These are phyloP conservation scores for Sceliomorpha sp. DNA, from an alignment of 2,888 invertebrate genomes.

Conservation along the genomic window DNA sequence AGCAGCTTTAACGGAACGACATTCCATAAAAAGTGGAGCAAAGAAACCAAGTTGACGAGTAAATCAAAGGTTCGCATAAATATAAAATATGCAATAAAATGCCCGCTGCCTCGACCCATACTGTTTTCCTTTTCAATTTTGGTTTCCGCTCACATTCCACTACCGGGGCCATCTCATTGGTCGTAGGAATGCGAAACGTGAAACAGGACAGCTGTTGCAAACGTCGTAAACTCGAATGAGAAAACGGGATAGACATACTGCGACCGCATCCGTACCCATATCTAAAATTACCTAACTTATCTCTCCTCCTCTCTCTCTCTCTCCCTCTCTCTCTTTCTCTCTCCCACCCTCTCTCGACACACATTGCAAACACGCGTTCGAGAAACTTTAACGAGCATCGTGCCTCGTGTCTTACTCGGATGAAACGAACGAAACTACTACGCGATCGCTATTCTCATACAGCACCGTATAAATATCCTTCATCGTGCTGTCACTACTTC, in stretches of 20 bases:
- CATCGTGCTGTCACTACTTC: constrained; percentile 11
- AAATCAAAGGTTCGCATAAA: constrained; percentile 15
- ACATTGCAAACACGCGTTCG: constrained; percentile 1
- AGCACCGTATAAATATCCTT: constrained; percentile 7
- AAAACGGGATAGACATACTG: constrained; percentile 39
- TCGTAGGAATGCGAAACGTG: constrained; percentile 16
- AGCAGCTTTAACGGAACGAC: no score
- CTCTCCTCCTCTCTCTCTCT: constrained; percentile 1
- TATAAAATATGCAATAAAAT: constrained; percentile 26
- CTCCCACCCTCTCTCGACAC: no score
- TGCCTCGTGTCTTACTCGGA: constrained; percentile 6
- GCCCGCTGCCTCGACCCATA: constrained; percentile 2
- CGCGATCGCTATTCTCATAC: constrained; percentile 15
- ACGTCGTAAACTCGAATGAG: constrained; percentile 53
- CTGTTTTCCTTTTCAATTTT: constrained; percentile 46
- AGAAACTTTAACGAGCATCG: constrained; percentile 28
- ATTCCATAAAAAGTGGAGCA: no score
- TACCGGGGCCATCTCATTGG: constrained; percentile 13
- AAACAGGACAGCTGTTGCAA: constrained; percentile 53
- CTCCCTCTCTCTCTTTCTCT: background rate
- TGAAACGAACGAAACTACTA: constrained; percentile 3
- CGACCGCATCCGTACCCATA: constrained; percentile 20
- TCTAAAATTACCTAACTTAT: constrained; percentile 40
- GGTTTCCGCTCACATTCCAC: constrained; percentile 12
- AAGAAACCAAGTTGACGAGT: background rate